These are phyloP conservation scores for Zapus hudsonius DNA, from an alignment of 2,113 vertebrate genomes.

Conservation along the genomic window DNA sequence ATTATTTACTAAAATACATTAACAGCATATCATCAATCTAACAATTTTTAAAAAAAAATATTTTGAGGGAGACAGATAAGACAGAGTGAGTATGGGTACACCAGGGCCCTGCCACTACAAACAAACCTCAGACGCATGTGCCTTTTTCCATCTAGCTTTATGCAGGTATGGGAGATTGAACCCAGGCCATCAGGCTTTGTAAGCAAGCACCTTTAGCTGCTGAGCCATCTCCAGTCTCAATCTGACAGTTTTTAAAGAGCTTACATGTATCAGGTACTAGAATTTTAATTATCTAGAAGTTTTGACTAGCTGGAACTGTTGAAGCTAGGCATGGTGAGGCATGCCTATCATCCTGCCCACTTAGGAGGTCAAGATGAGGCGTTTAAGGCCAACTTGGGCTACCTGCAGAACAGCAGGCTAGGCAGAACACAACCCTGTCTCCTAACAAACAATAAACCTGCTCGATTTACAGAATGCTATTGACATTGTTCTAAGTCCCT, in stretches of 20 bases:
- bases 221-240: neutral
- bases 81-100: too few species aligned
- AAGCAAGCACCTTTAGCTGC: too few species aligned
- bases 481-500: conserved; percentile 4
- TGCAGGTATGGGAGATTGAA: too few species aligned
- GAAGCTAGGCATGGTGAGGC: neutral
- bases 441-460: neutral
- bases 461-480: conserved; percentile 7
- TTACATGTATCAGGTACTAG: conserved; percentile 28
- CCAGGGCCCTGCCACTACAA: too few species aligned
- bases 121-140: too few species aligned
- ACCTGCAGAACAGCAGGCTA: too few species aligned
- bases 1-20: neutral
- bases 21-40: neutral
- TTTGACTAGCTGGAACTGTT: neutral
- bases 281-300: conserved; percentile 28
- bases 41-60: conserved; percentile 32
- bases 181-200: too few species aligned
- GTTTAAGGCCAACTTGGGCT: neutral
- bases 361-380: neutral
- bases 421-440: neutral
- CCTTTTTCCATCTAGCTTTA: too few species aligned
- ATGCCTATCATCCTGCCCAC: neutral
- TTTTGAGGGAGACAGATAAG: too few species aligned
- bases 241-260: conserved; percentile 46